Evolutionary conservation across 2,797 vertebrate genomes (phyloP), one percentile per base, ranked within the genome.

Genomic region (Apogon talboti): DNA sequence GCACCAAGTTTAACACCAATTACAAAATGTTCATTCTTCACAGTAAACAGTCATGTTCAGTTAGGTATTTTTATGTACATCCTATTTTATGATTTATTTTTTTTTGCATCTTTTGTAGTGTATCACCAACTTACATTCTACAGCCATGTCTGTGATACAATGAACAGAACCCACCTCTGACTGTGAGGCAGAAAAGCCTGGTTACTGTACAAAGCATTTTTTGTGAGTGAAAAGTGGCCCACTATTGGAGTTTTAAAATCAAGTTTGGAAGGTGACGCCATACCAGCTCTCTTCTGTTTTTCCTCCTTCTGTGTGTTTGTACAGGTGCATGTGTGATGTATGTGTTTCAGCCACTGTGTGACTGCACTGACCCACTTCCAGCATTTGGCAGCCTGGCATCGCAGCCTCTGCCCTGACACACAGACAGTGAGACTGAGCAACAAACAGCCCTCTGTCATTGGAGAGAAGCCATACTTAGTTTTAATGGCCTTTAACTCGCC

Each of bases 251-350:
- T 74, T 68, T 24, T 40, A 55, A 74, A 58, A 70, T 41, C 21
- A 78, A 24, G 48, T 77, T 75, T 69, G 51, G 72, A 75, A 33
- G 67, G 71, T 78, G 75, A 78, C 71, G 64, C 60, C 51, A 59
- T 58, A 62, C n/a, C 12, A 16, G 66, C 51, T 76, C 60, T 63
- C 16, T 64, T 53, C 79, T 61, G 75, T 60, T 40, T 66, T 72
- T 58, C 58, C 64, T 81, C 73, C 71, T 55, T 58, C 74, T 68
- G 57, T 82, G 33, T 93, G 89, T 93, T 93, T 93, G 79, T 87
- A 87, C 92, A 94, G 92, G 92, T 93, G 92, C 79, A 76, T 13
- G 13, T 4, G 59, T 89, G 87, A 89, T 91, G 86, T 82, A 79
- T 88, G 88, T 79, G 79, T 79, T 74, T 66, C 75, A 82, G 84